phyloP scores from a whole-genome alignment of 1,140 invertebrate species.

The Prorops nasuta region DNA sequence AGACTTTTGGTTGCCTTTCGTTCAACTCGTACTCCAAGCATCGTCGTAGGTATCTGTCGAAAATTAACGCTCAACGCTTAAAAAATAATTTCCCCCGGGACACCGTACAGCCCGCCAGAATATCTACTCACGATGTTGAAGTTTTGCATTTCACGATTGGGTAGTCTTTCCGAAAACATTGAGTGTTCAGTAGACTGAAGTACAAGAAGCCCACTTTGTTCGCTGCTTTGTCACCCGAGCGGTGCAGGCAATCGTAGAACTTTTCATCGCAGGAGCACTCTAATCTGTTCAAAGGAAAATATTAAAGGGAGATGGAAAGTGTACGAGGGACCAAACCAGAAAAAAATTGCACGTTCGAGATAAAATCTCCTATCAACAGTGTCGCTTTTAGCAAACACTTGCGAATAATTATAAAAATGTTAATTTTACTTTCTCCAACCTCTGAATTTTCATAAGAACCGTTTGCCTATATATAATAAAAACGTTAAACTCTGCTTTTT shows the following conservation, averaged over 20 bases:
- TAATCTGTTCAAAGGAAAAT: slow-evolving; percentile 46
- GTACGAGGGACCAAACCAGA: too few relatives aligned
- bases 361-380: too few relatives aligned
- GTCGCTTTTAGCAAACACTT: too few relatives aligned
- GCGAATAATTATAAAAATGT: too few relatives aligned
- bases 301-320: neutral
- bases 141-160: slow-evolving; percentile 62
- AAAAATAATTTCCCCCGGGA: slow-evolving; percentile 15
- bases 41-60: slow-evolving; percentile 37
- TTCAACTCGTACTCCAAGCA: slow-evolving; percentile 61
- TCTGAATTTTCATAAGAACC: too few relatives aligned
- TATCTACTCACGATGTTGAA: slow-evolving; percentile 32
- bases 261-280: slow-evolving; percentile 68
- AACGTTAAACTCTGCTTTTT: too few relatives aligned
- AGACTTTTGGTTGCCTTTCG: slow-evolving; percentile 47
- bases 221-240: slow-evolving; percentile 51
- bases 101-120: too few relatives aligned
- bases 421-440: too few relatives aligned
- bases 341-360: too few relatives aligned
- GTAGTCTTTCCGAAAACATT: slow-evolving; percentile 69
- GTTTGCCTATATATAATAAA: too few relatives aligned
- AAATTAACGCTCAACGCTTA: slow-evolving; percentile 15
- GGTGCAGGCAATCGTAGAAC: slow-evolving; percentile 66
- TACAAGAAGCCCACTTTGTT: slow-evolving; percentile 65
- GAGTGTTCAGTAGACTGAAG: slow-evolving; percentile 64